These are phyloP conservation scores for Darevskia mixta DNA, from an alignment of 2,797 vertebrate genomes.

Conservation along the genomic window DNA sequence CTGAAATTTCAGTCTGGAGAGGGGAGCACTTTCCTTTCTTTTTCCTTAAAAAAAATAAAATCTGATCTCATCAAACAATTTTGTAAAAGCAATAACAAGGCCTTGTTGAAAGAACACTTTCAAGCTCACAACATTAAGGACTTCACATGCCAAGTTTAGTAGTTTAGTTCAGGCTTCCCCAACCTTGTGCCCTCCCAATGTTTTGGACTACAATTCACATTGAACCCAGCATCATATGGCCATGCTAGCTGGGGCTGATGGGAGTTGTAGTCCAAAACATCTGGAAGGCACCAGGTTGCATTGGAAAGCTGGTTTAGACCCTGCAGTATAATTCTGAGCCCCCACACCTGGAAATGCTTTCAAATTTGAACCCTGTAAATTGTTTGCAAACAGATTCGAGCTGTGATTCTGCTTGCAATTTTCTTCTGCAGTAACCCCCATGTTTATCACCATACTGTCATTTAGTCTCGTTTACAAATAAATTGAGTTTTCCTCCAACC, in stretches of 20 bases:
- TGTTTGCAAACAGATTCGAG: not conserved
- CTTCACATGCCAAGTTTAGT: not conserved
- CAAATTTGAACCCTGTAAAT: not conserved
- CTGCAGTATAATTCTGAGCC: not conserved
- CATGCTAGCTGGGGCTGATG: no score
- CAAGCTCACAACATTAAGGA: not conserved
- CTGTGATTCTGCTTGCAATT: not conserved
- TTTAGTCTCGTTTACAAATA: slow-evolving; percentile 52
- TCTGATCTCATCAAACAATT: not conserved
- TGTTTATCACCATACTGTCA: no score
- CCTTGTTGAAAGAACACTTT: not conserved
- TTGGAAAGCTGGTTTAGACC: no score
- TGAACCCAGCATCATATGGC: no score
- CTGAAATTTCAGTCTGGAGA: not conserved
- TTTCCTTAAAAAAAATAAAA: not conserved
- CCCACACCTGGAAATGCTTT: not conserved
- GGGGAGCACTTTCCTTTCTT: not conserved
- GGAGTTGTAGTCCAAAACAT: no score
- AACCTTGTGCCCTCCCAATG: not conserved
- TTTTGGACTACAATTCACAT: no score
- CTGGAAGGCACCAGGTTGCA: no score
- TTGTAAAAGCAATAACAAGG: not conserved
- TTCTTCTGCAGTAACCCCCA: no score
- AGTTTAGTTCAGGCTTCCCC: not conserved
- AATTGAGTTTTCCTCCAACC: slow-evolving; percentile 52